Conservation (phyloP, 2,113 vertebrate species). For the Steatornis caripensis region DNA sequence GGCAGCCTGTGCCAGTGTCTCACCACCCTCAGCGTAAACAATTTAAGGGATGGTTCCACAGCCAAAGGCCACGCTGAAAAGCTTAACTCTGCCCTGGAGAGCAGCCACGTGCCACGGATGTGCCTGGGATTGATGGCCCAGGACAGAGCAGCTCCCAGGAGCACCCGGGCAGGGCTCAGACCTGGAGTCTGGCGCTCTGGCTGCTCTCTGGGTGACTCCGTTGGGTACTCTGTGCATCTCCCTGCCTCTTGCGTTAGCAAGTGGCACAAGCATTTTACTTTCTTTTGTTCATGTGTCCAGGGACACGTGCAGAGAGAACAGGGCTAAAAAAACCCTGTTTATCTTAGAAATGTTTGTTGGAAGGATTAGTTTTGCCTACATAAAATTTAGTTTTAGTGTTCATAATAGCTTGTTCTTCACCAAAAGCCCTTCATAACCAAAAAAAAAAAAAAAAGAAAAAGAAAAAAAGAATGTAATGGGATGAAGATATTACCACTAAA, state of each 20-base stretch:
- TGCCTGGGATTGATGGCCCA: background rate
- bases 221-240: background rate
- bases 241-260: background rate
- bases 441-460: too few relatives aligned
- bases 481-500: background rate
- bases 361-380: background rate
- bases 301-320: background rate
- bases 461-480: background rate
- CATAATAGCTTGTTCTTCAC: background rate
- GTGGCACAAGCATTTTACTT: background rate
- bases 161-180: background rate
- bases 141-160: background rate
- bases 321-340: background rate
- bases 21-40: accelerated
- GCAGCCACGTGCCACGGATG: background rate
- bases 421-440: background rate
- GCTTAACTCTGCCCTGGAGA: background rate
- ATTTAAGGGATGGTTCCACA: background rate
- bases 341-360: background rate
- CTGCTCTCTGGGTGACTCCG: background rate
- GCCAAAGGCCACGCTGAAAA: background rate
- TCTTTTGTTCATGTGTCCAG: background rate
- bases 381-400: background rate
- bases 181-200: background rate
- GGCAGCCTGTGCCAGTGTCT: accelerated